Base-by-base conservation (phyloP, 2,797 vertebrate genomes). In the Cuculus canorus region DNA sequence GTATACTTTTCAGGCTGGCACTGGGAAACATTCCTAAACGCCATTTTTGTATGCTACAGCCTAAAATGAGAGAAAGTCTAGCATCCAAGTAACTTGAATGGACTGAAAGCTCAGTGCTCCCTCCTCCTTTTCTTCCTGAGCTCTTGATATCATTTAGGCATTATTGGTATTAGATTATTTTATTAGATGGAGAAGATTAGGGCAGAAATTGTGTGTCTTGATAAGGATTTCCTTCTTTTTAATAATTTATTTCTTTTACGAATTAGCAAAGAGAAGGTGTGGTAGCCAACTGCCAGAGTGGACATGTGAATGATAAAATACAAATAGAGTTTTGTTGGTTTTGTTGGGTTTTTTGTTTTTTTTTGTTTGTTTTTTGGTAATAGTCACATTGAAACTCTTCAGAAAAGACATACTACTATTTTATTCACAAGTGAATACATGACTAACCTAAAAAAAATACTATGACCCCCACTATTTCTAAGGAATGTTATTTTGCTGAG, bases 301-400 rank as follows among this genome's bases (percentile, higher is more conserved):
- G 92, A 52, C n/a, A 12, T 37, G 11, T 12, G 54, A 81, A 68
- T 39, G 70, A 66, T 61, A 16, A 10, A 60, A 92, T 87, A 78
- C 47, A 92, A 89, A 93, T n/a, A n/a, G n/a, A 39, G 39, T 39
- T 39, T 39, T 39, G 39, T 39, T 39, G 39, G 39, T 39, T 39
- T 39, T 39, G 39, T 39, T 39, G 39, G 10, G 39, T 39, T 39
- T 39, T 39, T 39, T 39, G 10, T 10, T 10, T 10, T 39, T 71
- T 83, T 93, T 52, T n/a, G n/a, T n/a, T n/a, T n/a, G n/a, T n/a
- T n/a, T n/a, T n/a, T n/a, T n/a, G n/a, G 11, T 78, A 81, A 68
- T 57, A 86, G 71, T 66, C 30, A 13, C 82, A 57, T 47, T 77
- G 50, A 92, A 94, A 82, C 71, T 84, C 30, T 90, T 95, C 66